These are phyloP conservation scores for Girardinus metallicus DNA, from an alignment of 2,797 vertebrate species.

Conservation along the genomic window DNA sequence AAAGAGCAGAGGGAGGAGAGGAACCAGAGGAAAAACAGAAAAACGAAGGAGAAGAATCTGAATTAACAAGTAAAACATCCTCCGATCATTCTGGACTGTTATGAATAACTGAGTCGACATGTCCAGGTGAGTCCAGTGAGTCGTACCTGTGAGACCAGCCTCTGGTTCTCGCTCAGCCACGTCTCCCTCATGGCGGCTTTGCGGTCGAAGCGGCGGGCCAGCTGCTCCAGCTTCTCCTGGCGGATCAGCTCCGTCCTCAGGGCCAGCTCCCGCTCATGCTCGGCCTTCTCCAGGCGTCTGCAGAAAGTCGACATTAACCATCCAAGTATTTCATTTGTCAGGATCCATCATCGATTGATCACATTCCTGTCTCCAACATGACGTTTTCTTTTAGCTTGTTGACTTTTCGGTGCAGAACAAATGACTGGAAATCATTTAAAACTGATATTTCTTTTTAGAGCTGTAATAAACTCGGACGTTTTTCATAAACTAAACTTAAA, in stretches of 20 bases:
- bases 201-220: slow-evolving; percentile 94
- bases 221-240: slow-evolving; percentile 98
- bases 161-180: slow-evolving; percentile 97
- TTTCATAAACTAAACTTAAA: neutral
- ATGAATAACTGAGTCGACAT: neutral
- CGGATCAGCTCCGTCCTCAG: slow-evolving; percentile 96
- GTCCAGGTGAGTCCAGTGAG: neutral
- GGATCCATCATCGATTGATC: neutral
- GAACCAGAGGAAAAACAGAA: neutral
- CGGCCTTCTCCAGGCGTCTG: slow-evolving; percentile 97
- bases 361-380: no score
- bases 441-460: neutral
- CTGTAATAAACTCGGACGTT: neutral
- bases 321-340: neutral
- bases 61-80: neutral
- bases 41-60: neutral
- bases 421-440: neutral
- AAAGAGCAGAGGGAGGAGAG: neutral
- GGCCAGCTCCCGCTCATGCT: slow-evolving; percentile 96
- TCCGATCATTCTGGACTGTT: neutral
- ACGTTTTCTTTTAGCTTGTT: neutral
- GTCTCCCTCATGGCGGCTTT: slow-evolving; percentile 98
- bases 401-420: neutral
- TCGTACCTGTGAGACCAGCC: slow-evolving; percentile 91
- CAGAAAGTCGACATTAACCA: neutral